Evolutionary conservation across 2,797 vertebrate species (phyloP).

Genomic region (Hydrocynus forskahlii): DNA sequence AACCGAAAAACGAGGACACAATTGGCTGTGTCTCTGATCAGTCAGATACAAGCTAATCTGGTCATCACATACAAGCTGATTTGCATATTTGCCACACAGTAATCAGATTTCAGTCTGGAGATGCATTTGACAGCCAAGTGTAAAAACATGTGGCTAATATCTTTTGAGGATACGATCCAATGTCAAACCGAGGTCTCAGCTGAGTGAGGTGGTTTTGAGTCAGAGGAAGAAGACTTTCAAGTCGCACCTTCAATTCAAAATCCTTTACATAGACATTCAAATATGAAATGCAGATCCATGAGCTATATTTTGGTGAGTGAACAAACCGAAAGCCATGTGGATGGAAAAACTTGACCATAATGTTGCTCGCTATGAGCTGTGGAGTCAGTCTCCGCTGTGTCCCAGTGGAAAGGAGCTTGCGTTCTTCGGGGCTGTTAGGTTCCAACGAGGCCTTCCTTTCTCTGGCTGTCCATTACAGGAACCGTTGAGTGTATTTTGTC

Average conservation of each 20-base stretch:
- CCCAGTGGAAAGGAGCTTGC: conserved; percentile 7
- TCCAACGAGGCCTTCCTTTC: conserved; percentile 54
- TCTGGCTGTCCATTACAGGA: conserved; percentile 79
- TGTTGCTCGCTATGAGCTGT: not conserved
- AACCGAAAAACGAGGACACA: no score
- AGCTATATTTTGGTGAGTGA: not conserved
- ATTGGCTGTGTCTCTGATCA: no score
- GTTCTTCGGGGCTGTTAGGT: conserved; percentile 60
- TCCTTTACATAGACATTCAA: not conserved
- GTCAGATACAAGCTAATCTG: no score
- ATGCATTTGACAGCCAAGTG: no score
- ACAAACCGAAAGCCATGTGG: not conserved
- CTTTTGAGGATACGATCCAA: no score
- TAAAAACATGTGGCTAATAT: no score
- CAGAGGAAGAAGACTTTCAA: no score
- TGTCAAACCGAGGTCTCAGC: no score
- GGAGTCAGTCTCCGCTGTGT: conserved; percentile 44
- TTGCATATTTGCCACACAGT: no score
- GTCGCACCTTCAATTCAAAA: not conserved
- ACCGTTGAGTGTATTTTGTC: conserved; percentile 81
- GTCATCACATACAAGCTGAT: no score
- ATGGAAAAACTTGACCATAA: not conserved
- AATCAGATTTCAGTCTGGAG: no score
- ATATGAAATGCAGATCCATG: not conserved
- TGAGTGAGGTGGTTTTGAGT: no score